Evolutionary conservation across 2,113 vertebrate genomes (phyloP).

Genomic region (Tetrax tetrax): DNA sequence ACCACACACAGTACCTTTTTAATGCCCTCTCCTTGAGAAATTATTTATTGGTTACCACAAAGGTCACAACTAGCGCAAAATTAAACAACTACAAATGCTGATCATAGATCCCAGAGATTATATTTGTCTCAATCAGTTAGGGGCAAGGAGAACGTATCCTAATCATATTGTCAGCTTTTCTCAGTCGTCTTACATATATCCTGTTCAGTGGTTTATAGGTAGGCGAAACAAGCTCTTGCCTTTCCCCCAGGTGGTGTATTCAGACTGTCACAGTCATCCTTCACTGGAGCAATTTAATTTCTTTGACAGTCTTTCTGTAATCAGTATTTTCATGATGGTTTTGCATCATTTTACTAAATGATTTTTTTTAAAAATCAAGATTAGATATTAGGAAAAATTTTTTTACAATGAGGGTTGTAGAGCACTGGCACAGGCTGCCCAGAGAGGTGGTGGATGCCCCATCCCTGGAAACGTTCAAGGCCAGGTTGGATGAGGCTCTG

Average conservation of each 20-base stretch:
- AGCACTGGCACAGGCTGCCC: too few relatives aligned
- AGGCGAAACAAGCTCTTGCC: background rate
- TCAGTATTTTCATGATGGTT: background rate
- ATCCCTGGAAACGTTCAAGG: too few relatives aligned
- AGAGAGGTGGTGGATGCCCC: too few relatives aligned
- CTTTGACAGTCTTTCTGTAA: background rate
- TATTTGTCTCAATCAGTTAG: conserved; percentile 35
- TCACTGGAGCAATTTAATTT: background rate
- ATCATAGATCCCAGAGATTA: conserved; percentile 5
- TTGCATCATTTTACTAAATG: background rate
- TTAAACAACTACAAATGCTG: conserved; percentile 60
- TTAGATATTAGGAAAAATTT: too few relatives aligned
- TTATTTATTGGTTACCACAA: conserved; percentile 59
- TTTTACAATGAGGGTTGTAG: too few relatives aligned
- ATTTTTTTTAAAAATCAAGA: background rate
- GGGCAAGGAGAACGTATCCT: conserved; percentile 6
- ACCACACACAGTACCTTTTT: background rate
- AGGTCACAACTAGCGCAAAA: conserved; percentile 51
- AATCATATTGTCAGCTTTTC: conserved; percentile 2
- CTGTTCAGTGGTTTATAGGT: background rate
- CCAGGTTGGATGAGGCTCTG: too few relatives aligned
- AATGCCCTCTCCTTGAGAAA: conserved; percentile 44
- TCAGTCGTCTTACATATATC: background rate
- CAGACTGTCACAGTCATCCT: background rate
- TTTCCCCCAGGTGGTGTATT: background rate